Conservation (phyloP, 2,113 vertebrate species). For the Coracopsis vasa region DNA sequence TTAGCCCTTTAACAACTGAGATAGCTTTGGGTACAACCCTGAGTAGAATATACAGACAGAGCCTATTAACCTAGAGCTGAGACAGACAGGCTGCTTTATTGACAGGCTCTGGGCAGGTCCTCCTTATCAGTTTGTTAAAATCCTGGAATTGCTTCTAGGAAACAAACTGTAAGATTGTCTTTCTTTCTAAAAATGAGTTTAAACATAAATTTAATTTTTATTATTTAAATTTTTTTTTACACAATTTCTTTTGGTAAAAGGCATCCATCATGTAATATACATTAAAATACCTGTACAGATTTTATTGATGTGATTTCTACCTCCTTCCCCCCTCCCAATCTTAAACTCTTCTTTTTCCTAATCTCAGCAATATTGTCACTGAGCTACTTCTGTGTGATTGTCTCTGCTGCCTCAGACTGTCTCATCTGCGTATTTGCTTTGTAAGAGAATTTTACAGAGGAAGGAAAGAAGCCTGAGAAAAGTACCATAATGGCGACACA, state of each 20-base stretch:
- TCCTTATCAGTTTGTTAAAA: conserved; percentile 1
- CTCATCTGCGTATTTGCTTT: neutral
- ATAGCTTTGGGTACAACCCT: neutral
- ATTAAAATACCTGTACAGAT: neutral
- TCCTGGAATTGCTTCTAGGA: neutral
- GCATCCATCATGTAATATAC: neutral
- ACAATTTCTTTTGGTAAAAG: neutral
- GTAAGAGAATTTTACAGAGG: neutral
- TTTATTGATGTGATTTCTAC: neutral
- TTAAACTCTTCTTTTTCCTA: neutral
- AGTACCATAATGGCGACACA: neutral
- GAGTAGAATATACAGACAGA: neutral
- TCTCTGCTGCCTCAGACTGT: neutral
- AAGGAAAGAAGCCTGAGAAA: neutral
- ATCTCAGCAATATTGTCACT: neutral
- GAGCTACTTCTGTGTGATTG: neutral
- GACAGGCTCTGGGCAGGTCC: neutral
- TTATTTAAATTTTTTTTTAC: neutral
- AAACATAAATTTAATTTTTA: neutral
- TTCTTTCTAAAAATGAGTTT: neutral
- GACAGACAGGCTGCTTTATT: neutral
- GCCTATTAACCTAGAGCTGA: neutral
- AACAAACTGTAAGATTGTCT: neutral
- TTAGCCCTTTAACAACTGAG: neutral
- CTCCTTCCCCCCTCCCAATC: neutral